phyloP scores from a whole-genome alignment of 2,888 invertebrate species.

The Torymus tubicola region DNA sequence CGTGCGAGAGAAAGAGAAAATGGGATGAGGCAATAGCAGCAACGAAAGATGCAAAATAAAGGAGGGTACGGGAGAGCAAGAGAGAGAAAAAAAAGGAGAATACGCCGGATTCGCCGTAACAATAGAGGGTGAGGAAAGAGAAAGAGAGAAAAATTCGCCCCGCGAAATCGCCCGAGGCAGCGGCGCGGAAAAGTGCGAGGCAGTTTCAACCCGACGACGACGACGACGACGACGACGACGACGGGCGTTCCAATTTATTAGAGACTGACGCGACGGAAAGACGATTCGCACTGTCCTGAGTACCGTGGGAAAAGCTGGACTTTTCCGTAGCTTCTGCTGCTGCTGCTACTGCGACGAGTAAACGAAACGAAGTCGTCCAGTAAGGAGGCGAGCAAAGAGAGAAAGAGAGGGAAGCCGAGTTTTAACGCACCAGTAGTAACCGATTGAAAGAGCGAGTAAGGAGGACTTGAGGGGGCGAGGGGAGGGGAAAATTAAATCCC shows the following conservation, averaged over 20 bases:
- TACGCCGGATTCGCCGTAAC: too few relatives aligned
- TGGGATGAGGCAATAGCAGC: neutral
- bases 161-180: conserved; percentile 19
- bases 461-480: conserved; percentile 51
- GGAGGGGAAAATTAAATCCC: conserved; percentile 64
- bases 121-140: neutral
- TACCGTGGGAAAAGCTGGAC: conserved; percentile 47
- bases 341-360: too few relatives aligned
- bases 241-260: conserved; percentile 61
- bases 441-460: conserved; percentile 44
- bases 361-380: conserved; percentile 23
- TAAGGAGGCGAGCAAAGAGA: conserved; percentile 6
- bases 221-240: neutral
- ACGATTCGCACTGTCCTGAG: conserved; percentile 46
- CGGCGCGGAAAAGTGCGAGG: conserved; percentile 25
- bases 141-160: neutral
- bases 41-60: conserved; percentile 10
- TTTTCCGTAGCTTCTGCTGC: too few relatives aligned
- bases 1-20: neutral
- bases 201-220: conserved; percentile 22
- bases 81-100: neutral
- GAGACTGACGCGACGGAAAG: conserved; percentile 58
- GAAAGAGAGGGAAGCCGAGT: conserved; percentile 45
- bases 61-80: neutral
- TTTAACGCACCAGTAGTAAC: conserved; percentile 27